Evolutionary conservation across 2,797 vertebrate genomes (phyloP), one percentile per base, ranked within the genome.

Genomic region (Brachymystax lenok): DNA sequence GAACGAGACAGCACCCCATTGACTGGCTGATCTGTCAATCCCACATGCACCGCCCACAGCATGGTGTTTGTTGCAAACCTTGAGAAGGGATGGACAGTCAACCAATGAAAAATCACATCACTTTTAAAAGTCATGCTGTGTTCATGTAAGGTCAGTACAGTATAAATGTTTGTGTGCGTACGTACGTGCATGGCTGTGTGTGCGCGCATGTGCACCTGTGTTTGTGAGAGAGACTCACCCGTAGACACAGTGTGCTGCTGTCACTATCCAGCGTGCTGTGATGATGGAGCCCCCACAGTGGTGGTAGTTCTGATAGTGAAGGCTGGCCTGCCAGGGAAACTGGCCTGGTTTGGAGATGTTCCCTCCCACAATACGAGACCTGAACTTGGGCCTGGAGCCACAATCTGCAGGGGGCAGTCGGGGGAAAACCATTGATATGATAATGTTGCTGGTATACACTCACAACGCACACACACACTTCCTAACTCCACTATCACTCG

Each of bases 281-380:
- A 99, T 92, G 88, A 99, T 83, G 0, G 97, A 98, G 6, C 97
- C 98, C 74, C 98, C 98, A 0, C 98, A 99, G 71, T 97, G 78
- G 74, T 98, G 97, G 14, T 96, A 90, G 1, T 91, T 95, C 2
- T 92, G 94, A 88, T 95, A 95, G 85, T 96, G 96, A 14, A 99
- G 95, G 77, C 98, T 98, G 74, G 95, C 97, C 92, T 98, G 97
- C 97, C 97, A 99, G 3, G 97, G 97, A 94, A 98, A 98, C 93
- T 99, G 96, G 0, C 88, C 92, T 0, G 89, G 92, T 0, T 40
- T 84, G 1, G 97, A 97, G 0, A 79, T 59, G 0, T 98, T 98
- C 1, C 98, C 98, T 0, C 98, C 98, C 0, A 99, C 97, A 0
- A 99, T 96, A 19, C 97, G 96, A 0, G 93, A 73, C 10, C 66